Conservation (phyloP, 2,113 vertebrate species). For the Falcunculus frontatus region DNA sequence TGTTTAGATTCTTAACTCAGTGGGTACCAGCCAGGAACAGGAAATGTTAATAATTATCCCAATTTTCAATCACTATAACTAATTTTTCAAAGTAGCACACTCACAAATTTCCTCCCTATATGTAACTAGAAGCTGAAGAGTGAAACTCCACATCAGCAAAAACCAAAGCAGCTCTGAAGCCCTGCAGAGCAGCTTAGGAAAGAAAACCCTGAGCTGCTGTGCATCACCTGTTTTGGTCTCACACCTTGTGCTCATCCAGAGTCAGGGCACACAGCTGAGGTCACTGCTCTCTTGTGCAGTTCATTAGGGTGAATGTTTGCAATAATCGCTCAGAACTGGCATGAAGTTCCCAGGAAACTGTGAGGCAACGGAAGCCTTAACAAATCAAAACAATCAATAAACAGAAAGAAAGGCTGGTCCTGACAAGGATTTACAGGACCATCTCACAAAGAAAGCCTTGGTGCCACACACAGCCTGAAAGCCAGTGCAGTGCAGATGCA, state of each 20-base stretch:
- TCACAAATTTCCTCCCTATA: not conserved
- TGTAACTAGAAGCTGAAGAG: not conserved
- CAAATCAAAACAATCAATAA: not conserved
- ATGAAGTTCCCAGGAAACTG: not conserved
- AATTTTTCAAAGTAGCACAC: not conserved
- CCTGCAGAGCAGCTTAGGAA: not conserved
- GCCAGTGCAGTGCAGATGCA: not conserved
- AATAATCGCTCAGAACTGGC: not conserved
- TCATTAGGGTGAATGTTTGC: not conserved
- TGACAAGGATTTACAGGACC: not conserved
- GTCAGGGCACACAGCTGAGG: not conserved
- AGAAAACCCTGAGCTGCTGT: not conserved
- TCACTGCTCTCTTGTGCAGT: not conserved
- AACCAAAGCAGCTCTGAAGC: not conserved
- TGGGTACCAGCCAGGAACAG: not conserved
- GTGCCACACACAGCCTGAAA: not conserved
- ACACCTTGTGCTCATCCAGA: not conserved
- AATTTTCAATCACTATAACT: not conserved
- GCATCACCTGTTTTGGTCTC: not conserved
- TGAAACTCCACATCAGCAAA: not conserved
- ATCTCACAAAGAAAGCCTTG: not conserved
- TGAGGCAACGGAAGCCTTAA: not conserved
- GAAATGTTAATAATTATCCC: not conserved
- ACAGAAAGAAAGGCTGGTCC: not conserved
- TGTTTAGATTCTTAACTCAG: not conserved